Percentiles rank a stretch among this genome's conserved stretches.
These are phyloP conservation scores for Rattus rattus DNA, from an alignment of 2,113 vertebrate genomes.

Conservation along the genomic window DNA sequence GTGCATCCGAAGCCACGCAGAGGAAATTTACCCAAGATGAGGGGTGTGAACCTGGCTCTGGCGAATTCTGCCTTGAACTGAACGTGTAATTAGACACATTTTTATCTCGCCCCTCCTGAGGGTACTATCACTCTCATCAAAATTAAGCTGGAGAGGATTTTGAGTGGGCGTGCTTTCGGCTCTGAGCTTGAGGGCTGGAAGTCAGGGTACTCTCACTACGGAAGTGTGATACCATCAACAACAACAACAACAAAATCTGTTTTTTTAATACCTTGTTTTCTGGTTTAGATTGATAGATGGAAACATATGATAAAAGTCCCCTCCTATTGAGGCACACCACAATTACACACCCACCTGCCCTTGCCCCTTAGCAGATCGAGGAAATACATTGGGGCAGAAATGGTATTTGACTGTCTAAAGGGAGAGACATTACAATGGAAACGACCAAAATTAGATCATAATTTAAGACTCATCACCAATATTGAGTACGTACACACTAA, in stretches of 20 bases:
- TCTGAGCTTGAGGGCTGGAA: not conserved
- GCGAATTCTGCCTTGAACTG: not conserved
- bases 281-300: not conserved
- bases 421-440: not conserved
- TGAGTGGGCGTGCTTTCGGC: not conserved
- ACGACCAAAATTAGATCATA: not conserved
- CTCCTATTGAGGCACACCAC: not conserved
- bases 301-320: not conserved
- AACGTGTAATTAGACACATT: slow-evolving; percentile 32
- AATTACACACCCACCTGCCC: not conserved
- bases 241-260: not conserved
- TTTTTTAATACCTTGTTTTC: slow-evolving; percentile 8
- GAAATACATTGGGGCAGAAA: not conserved
- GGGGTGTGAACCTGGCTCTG: not conserved
- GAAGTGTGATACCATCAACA: not conserved
- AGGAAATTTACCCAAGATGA: not conserved
- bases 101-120: not conserved
- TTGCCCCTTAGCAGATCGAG: not conserved
- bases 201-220: not conserved
- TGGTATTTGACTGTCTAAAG: slow-evolving; percentile 4
- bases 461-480: not conserved
- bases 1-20: accelerated
- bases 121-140: not conserved
- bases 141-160: not conserved
- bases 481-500: not conserved